phyloP scores from a whole-genome alignment of 2,888 invertebrate genomes.

The Andrena praecox region DNA sequence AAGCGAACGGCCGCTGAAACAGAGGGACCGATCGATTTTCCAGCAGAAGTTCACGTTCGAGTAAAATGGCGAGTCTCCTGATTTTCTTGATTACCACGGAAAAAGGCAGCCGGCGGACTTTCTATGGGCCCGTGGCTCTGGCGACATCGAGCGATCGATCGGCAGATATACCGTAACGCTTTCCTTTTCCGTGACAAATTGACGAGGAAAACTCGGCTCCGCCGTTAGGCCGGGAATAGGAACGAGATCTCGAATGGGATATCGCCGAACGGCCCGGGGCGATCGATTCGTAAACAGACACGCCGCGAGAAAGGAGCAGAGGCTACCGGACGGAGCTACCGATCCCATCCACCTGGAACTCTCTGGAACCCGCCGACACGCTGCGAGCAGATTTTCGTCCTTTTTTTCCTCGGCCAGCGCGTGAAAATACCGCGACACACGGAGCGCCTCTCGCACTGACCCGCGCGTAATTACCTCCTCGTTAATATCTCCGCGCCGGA shows the following conservation, averaged over 20 bases:
- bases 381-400: too few relatives aligned
- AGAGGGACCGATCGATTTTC: not conserved
- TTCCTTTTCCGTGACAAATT: conserved; percentile 64
- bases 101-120: conserved; percentile 15
- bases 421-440: not conserved
- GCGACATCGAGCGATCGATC: conserved; percentile 34
- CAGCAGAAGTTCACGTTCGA: not conserved
- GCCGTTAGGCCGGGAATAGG: conserved; percentile 39
- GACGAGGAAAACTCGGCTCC: conserved; percentile 57
- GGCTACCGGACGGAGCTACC: not conserved
- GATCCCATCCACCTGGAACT: too few relatives aligned
- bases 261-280: conserved; percentile 17
- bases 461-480: not conserved
- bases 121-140: conserved; percentile 19
- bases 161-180: conserved; percentile 53
- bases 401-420: not conserved
- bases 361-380: too few relatives aligned
- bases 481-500: not conserved
- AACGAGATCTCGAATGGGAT: conserved; percentile 52
- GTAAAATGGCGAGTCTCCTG: not conserved
- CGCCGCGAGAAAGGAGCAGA: not conserved
- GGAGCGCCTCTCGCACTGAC: not conserved
- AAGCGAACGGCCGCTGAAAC: not conserved
- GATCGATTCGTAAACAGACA: conserved; percentile 19
- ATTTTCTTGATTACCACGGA: not conserved